These are phyloP conservation scores for Drepanosiphum platanoidis DNA, from an alignment of 2,888 invertebrate genomes.

Conservation along the genomic window DNA sequence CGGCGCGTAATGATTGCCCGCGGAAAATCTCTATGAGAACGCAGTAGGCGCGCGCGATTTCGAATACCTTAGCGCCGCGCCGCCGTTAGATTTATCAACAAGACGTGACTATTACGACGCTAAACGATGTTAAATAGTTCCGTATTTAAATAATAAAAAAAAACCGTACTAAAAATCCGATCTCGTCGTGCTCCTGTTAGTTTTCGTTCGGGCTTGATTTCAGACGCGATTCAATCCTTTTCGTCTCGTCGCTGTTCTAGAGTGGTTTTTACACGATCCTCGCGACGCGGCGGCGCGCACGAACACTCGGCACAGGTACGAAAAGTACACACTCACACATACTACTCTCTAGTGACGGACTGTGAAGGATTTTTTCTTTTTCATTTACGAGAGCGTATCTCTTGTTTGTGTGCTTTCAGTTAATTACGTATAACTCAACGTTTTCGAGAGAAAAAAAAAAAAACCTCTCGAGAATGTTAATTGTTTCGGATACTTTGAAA, in stretches of 20 bases:
- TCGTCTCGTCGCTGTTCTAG: neutral
- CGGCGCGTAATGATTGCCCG: neutral
- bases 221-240: constrained; percentile 21
- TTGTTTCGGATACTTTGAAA: no score
- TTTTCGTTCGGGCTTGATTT: constrained; percentile 33
- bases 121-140: neutral
- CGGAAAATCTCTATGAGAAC: neutral
- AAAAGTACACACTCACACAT: neutral
- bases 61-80: neutral
- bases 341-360: no score
- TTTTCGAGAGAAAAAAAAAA: no score
- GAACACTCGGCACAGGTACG: neutral
- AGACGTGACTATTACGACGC: neutral
- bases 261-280: neutral
- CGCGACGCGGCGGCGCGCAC: neutral
- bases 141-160: no score
- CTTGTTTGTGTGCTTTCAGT: no score
- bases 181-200: neutral
- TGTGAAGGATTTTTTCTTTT: no score
- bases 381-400: no score
- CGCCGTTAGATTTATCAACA: constrained; percentile 2
- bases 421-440: no score
- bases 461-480: no score
- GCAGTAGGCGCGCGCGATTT: neutral
- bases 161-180: constrained; percentile 29